phyloP scores from a whole-genome alignment of 2,888 invertebrate genomes.

The Prosopocoilus inquinatus region DNA sequence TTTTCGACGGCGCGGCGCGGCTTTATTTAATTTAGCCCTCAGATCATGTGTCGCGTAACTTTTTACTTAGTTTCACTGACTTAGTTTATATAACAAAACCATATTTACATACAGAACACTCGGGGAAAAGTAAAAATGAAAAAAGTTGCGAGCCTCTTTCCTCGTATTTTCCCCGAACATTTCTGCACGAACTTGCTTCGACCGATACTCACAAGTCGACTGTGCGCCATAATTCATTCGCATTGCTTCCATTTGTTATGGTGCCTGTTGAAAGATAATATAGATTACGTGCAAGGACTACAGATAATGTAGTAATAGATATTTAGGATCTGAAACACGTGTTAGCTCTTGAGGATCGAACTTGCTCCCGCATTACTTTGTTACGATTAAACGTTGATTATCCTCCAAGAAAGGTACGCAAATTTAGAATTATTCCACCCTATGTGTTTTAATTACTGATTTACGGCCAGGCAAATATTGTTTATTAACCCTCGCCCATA shows the following conservation, averaged over 20 bases:
- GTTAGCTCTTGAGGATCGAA: background rate
- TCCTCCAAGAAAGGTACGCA: background rate
- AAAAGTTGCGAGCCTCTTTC: background rate
- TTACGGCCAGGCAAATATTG: too few species aligned
- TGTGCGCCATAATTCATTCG: conserved; percentile 32
- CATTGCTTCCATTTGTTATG: conserved; percentile 37
- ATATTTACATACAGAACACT: background rate
- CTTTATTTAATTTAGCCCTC: conserved; percentile 1
- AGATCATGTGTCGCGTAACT: conserved; percentile 2
- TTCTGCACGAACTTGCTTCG: background rate
- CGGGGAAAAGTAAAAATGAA: background rate
- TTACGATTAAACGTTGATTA: background rate
- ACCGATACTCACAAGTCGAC: background rate
- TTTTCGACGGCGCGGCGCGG: background rate
- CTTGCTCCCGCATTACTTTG: background rate
- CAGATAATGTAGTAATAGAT: conserved; percentile 26
- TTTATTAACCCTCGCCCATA: too few species aligned
- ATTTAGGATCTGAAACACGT: conserved; percentile 5
- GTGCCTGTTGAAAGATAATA: conserved; percentile 38
- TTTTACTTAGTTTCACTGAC: conserved; percentile 3
- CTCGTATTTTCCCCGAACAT: background rate
- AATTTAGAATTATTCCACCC: background rate
- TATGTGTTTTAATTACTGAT: background rate
- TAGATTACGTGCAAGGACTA: conserved; percentile 38
- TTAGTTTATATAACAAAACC: conserved; percentile 1